phyloP scores from a whole-genome alignment of 2,113 vertebrate genomes.

The Forbesichthys agassizii region DNA sequence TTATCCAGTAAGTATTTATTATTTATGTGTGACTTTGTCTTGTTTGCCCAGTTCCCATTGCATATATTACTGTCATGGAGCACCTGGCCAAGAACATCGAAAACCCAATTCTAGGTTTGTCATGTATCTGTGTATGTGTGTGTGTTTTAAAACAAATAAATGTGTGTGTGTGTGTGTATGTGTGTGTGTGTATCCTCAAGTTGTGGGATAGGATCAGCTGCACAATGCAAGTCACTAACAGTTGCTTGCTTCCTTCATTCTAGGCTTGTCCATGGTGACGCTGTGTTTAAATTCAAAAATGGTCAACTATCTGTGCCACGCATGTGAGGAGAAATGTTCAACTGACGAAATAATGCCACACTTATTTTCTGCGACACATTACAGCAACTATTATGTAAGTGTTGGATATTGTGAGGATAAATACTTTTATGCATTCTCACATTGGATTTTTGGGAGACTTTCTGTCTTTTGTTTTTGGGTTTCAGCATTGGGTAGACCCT shows the following conservation, averaged over 20 bases:
- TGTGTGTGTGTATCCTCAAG: too few relatives aligned
- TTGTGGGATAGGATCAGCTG: too few relatives aligned
- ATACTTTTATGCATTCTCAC: neutral
- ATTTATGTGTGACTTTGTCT: neutral
- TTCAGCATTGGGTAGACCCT: conserved; percentile 46
- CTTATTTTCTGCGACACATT: conserved; percentile 25
- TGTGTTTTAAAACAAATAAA: too few relatives aligned
- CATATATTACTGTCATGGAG: neutral
- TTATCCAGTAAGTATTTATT: too few relatives aligned
- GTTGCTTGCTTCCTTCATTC: conserved; percentile 7
- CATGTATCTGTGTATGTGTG: too few relatives aligned
- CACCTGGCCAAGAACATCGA: rapidly evolving
- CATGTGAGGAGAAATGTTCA: conserved; percentile 34
- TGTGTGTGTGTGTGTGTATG: too few relatives aligned
- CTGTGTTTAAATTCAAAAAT: conserved; percentile 18
- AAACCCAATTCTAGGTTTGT: conserved; percentile 31
- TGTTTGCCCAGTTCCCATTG: conserved; percentile 13
- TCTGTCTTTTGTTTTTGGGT: neutral
- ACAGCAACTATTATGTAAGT: conserved; percentile 53
- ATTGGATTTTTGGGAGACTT: neutral
- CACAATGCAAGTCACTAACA: neutral
- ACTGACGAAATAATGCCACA: neutral
- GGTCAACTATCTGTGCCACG: conserved; percentile 49
- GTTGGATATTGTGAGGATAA: too few relatives aligned
- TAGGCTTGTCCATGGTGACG: conserved; percentile 56